A percentile compares a stretch with the other conserved stretches of the same genome.
phyloP scores from a whole-genome alignment of 2,797 vertebrate species.

The Sebastes diaconus region DNA sequence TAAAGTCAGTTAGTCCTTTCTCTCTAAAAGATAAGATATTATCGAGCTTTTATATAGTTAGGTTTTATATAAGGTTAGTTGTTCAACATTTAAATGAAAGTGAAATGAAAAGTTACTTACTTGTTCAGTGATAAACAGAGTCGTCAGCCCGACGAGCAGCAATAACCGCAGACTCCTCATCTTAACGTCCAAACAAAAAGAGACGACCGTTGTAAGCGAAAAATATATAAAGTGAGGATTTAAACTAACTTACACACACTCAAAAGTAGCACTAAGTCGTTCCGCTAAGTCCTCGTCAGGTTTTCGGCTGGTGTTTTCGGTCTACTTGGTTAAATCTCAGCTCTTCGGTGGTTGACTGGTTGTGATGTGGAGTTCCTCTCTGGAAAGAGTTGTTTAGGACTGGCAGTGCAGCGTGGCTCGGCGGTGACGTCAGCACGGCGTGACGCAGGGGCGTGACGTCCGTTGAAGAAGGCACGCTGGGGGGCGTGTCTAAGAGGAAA shows the following conservation, averaged over 20 bases:
- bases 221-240: neutral
- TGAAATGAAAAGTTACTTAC: conserved; percentile 47
- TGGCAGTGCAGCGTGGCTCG: conserved; percentile 55
- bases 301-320: neutral
- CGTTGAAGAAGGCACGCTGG: neutral
- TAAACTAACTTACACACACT: fast-evolving
- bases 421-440: conserved; percentile 65
- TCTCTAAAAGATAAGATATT: too few species aligned
- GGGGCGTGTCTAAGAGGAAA: neutral
- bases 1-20: neutral
- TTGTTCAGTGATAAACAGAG: conserved; percentile 64
- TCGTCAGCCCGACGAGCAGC: conserved; percentile 67
- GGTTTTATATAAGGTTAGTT: neutral
- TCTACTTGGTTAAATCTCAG: conserved; percentile 2
- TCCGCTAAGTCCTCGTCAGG: neutral
- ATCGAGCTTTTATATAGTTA: neutral
- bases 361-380: neutral
- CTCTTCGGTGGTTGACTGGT: neutral
- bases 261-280: neutral
- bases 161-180: conserved; percentile 74
- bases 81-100: neutral
- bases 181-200: conserved; percentile 29
- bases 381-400: conserved; percentile 71
- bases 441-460: conserved; percentile 33
- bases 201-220: neutral